Evolutionary conservation across 64 coral and sea anemone species (phyloP).

Genomic region (Trachythela sp.): DNA sequence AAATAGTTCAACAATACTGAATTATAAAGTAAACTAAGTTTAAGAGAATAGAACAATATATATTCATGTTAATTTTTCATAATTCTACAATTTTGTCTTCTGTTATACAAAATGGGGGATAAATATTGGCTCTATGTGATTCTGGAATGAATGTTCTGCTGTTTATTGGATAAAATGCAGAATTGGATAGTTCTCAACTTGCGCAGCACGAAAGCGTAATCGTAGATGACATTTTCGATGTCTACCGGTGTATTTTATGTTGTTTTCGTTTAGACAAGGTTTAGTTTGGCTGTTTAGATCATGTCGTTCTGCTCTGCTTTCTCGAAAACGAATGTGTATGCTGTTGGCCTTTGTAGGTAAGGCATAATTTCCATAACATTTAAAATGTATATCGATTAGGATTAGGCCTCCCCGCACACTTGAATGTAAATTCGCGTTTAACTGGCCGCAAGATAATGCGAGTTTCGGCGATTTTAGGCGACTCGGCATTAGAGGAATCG

Average conservation of each 20-base stretch:
- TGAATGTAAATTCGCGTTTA: too few species aligned
- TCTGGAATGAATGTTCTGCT: not conserved
- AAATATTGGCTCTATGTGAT: not conserved
- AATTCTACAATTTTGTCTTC: not conserved
- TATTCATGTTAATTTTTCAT: not conserved
- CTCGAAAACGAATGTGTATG: not conserved
- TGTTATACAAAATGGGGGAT: not conserved
- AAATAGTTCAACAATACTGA: not conserved
- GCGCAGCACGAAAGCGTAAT: not conserved
- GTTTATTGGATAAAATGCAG: not conserved
- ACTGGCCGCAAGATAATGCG: too few species aligned
- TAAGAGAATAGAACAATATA: too few species aligned
- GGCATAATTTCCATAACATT: not conserved
- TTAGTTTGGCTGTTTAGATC: not conserved
- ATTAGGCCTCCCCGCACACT: too few species aligned
- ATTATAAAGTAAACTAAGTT: not conserved
- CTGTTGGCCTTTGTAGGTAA: not conserved
- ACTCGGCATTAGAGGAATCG: too few species aligned
- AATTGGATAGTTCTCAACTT: not conserved
- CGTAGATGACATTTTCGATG: not conserved
- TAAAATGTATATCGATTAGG: too few species aligned
- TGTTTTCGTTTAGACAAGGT: not conserved
- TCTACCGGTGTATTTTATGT: not conserved
- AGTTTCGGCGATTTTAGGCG: too few species aligned
- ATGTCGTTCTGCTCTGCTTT: not conserved